Base-by-base conservation (phyloP, 2,797 vertebrate genomes). In the Microchirus variegatus region DNA sequence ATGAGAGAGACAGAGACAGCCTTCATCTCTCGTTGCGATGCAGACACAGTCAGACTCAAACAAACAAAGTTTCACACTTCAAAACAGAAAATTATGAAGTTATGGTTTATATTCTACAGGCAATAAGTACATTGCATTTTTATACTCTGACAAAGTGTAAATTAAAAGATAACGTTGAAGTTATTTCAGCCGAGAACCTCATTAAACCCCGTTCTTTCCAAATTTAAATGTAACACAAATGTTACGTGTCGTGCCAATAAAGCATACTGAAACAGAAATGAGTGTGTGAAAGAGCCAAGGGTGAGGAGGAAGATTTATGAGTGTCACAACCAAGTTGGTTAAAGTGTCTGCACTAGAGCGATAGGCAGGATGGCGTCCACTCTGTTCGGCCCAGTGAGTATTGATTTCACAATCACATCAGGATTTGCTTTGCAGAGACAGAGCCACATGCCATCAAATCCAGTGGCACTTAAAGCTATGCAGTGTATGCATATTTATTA, bases 381-480 rank as follows among this genome's bases (percentile, higher is more conserved):
- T 71, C 53, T 59, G 50, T 60, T 36, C 58, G 49, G 53, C 52
- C 45, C 75, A 49, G 10, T 49, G 69, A 68, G 17, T 71, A 78
- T 71, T 72, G 80, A 88, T 87, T 64, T 56, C 43, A 26, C 53
- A 64, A 79, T 81, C 48, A 53, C 73, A 71, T 74, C 56, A 64
- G 59, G 65, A 47, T 71, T 59, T 59, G 13, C 37, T 36, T 45
- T 54, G 48, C 76, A 1, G 43, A 54, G 53, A 50, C 53, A 47
- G 36, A 57, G 31, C 10, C 43, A 43, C 31, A 22, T 15, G 22
- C 40, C 48, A 11, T 53, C 49, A 67, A 49, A 57, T 35, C 63
- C 40, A 37, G 15, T 44, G 12, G 16, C 31, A 51, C 9, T 40
- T 61, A 17, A 55, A 53, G 41, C 16, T 37, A 56, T 46, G 18